Percentiles rank a stretch among this genome's conserved stretches.
phyloP scores from a whole-genome alignment of 2,888 invertebrate species.

The Conomelus anceps region DNA sequence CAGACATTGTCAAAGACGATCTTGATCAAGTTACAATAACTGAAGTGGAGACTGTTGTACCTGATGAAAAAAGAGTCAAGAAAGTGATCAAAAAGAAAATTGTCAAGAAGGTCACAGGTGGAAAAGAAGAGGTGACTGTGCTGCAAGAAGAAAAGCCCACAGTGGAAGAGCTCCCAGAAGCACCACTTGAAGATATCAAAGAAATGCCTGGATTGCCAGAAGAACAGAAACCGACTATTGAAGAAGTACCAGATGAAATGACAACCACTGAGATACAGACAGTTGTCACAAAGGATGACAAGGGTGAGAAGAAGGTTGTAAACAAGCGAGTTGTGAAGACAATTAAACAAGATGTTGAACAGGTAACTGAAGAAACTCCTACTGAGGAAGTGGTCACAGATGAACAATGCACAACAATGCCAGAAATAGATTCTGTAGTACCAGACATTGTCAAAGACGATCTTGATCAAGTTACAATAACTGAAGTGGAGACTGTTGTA shows the following conservation, averaged over 20 bases:
- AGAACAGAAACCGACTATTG: constrained; percentile 32
- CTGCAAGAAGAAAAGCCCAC: constrained; percentile 6
- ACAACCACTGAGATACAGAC: constrained; percentile 14
- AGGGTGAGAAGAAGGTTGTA: constrained; percentile 12
- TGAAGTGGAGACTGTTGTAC: constrained; percentile 37
- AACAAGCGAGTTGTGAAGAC: constrained; percentile 37
- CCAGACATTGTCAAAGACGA: constrained; percentile 36
- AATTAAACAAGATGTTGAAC: constrained; percentile 34
- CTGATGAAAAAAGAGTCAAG: constrained; percentile 15
- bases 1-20: constrained; percentile 10
- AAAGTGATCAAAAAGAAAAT: constrained; percentile 14
- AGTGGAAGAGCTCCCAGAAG: constrained; percentile 1
- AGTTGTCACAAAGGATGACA: constrained; percentile 12
- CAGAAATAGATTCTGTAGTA: constrained; percentile 38
- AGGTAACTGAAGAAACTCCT: constrained; percentile 32
- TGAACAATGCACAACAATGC: constrained; percentile 33
- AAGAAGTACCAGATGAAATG: constrained; percentile 39
- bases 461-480: constrained; percentile 43
- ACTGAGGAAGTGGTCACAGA: constrained; percentile 35
- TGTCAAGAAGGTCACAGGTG: constrained; percentile 30
- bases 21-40: constrained; percentile 41
- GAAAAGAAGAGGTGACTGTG: constrained; percentile 19
- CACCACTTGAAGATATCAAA: constrained; percentile 1
- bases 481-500: constrained; percentile 37
- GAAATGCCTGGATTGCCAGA: constrained; percentile 13